These are phyloP conservation scores for Pimephales promelas DNA, from an alignment of 2,113 vertebrate genomes.

Conservation along the genomic window DNA sequence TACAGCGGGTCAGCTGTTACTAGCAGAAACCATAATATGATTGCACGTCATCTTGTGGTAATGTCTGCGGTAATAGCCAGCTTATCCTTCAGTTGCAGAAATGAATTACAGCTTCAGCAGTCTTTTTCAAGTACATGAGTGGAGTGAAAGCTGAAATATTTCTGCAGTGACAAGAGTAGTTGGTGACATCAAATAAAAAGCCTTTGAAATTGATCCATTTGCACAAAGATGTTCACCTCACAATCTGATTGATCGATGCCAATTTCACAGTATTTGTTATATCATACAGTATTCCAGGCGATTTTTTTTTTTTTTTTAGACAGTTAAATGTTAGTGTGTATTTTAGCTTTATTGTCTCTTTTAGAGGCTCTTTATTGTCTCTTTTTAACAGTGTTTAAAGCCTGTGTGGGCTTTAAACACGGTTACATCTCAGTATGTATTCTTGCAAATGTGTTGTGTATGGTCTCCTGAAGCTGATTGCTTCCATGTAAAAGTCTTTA, in stretches of 20 bases:
- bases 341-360: not conserved
- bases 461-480: too few species aligned
- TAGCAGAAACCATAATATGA: not conserved
- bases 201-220: not conserved
- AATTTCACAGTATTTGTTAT: not conserved
- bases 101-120: not conserved
- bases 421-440: too few species aligned
- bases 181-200: not conserved
- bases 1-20: not conserved
- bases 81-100: slow-evolving; percentile 15
- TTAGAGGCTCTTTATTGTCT: not conserved
- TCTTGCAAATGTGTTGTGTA: too few species aligned
- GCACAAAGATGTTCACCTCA: not conserved
- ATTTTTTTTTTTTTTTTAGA: not conserved
- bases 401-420: too few species aligned
- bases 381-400: not conserved
- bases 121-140: slow-evolving; percentile 4
- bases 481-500: too few species aligned
- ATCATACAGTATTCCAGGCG: too few species aligned
- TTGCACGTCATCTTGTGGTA: not conserved
- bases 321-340: not conserved
- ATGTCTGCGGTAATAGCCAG: slow-evolving; percentile 18
- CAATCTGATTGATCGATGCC: not conserved
- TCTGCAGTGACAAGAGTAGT: not conserved
- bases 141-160: not conserved